Conservation (phyloP, 2,888 invertebrate species). For the Drosophila bunnanda region DNA sequence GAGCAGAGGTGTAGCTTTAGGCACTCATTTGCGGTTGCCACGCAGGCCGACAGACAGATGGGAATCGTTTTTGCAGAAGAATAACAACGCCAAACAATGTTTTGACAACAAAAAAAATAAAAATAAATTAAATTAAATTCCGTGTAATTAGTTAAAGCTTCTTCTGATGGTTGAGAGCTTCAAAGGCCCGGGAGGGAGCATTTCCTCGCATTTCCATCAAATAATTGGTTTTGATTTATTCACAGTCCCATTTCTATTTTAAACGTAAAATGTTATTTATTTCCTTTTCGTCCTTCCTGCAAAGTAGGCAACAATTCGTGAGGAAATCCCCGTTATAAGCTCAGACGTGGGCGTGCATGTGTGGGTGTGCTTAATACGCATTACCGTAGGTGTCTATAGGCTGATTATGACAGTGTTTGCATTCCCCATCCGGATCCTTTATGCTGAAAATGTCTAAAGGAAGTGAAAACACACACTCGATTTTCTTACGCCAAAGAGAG, state of each 20-base stretch:
- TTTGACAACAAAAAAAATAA: constrained; percentile 1
- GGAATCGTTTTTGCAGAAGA: constrained; percentile 7
- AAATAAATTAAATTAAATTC: constrained; percentile 10
- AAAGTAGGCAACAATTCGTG: constrained; percentile 41
- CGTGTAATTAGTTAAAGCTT: constrained; percentile 7
- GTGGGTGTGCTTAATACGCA: constrained; percentile 45
- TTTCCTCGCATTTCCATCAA: background rate
- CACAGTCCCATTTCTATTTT: constrained; percentile 1
- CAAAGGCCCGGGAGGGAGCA: background rate
- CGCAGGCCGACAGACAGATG: constrained; percentile 44
- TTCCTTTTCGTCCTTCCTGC: constrained; percentile 14
- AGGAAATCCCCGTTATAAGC: constrained; percentile 47
- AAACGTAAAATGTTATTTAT: constrained; percentile 21
- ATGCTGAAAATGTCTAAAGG: constrained; percentile 21
- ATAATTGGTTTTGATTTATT: constrained; percentile 24
- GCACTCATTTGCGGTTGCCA: constrained; percentile 65
- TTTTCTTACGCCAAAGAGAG: constrained; percentile 1
- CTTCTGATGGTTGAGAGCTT: constrained; percentile 1
- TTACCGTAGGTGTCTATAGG: constrained; percentile 32
- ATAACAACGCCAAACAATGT: constrained; percentile 6
- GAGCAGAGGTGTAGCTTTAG: constrained; percentile 28
- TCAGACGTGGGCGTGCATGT: constrained; percentile 24
- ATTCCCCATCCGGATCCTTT: constrained; percentile 23
- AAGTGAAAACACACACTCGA: constrained; percentile 22
- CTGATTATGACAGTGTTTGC: constrained; percentile 44